Percentiles rank a stretch among this genome's conserved stretches.
Conservation (phyloP, 2,113 vertebrate genomes). For the Dipodomys merriami region DNA sequence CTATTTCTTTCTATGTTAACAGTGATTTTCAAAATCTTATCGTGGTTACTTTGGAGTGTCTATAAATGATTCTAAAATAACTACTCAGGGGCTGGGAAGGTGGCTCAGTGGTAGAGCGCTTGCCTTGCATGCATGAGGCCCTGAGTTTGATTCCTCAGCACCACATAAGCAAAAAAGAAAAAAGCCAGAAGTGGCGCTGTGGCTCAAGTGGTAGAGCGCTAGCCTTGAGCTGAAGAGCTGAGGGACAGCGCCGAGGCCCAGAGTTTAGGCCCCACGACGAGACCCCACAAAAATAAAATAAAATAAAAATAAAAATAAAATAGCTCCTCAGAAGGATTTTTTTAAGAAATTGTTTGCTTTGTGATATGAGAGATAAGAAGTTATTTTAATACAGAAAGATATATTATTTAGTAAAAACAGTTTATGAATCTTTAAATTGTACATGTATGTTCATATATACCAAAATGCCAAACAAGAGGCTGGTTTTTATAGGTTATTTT, state of each 20-base stretch:
- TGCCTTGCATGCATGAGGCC: no score
- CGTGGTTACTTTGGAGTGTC: constrained; percentile 21
- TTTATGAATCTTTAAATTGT: background rate
- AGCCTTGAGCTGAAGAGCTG: no score
- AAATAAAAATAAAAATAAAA: background rate
- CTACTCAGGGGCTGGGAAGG: background rate
- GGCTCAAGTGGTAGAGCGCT: no score
- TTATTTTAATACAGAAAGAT: constrained; percentile 24
- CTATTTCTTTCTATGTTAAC: constrained; percentile 20
- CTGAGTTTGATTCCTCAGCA: no score
- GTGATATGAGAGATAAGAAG: background rate
- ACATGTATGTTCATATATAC: background rate
- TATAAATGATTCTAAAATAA: constrained; percentile 48
- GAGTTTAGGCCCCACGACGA: no score
- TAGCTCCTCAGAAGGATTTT: constrained; percentile 19
- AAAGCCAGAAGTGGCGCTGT: no score
- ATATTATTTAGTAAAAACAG: background rate
- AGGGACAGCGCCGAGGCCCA: no score
- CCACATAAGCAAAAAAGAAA: no score
- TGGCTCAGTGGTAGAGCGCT: no score
- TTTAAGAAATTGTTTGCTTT: constrained; percentile 29
- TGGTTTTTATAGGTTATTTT: background rate
- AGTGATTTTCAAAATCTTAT: constrained; percentile 46
- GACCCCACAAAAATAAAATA: background rate
- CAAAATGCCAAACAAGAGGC: background rate